These are phyloP conservation scores for Globia sparganii DNA, from an alignment of 2,888 invertebrate genomes.

Conservation along the genomic window DNA sequence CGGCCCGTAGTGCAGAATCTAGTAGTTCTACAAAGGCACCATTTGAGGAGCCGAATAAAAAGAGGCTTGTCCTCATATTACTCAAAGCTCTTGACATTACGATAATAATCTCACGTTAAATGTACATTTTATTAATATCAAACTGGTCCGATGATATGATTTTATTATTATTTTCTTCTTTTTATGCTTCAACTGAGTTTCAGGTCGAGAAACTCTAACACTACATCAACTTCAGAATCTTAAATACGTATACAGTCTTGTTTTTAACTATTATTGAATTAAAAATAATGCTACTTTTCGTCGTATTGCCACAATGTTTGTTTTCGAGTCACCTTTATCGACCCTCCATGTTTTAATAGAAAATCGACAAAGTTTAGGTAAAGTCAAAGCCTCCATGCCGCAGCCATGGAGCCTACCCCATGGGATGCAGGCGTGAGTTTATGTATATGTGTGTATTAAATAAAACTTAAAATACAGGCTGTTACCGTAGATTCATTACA, in stretches of 20 bases:
- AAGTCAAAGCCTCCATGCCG: background rate
- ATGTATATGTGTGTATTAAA: no score
- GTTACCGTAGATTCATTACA: no score
- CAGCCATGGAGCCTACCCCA: background rate
- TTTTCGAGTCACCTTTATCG: background rate
- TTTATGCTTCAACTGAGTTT: constrained; percentile 15
- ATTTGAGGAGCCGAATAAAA: background rate
- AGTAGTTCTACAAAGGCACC: no score
- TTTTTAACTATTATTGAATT: background rate
- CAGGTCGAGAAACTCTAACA: background rate
- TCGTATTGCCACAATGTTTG: no score
- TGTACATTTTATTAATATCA: background rate
- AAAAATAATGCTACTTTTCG: background rate
- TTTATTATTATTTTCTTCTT: constrained; percentile 14
- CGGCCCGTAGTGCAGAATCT: background rate
- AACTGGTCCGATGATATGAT: constrained; percentile 51
- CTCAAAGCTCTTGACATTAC: constrained; percentile 44
- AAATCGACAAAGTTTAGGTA: background rate
- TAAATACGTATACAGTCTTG: no score
- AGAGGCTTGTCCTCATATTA: constrained; percentile 11
- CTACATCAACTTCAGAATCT: background rate
- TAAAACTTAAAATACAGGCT: background rate
- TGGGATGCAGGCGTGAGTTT: no score
- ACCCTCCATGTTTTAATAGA: background rate
- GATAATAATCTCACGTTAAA: background rate